phyloP scores from a whole-genome alignment of 1,140 invertebrate genomes.

The Alviniconcha marisindica region DNA sequence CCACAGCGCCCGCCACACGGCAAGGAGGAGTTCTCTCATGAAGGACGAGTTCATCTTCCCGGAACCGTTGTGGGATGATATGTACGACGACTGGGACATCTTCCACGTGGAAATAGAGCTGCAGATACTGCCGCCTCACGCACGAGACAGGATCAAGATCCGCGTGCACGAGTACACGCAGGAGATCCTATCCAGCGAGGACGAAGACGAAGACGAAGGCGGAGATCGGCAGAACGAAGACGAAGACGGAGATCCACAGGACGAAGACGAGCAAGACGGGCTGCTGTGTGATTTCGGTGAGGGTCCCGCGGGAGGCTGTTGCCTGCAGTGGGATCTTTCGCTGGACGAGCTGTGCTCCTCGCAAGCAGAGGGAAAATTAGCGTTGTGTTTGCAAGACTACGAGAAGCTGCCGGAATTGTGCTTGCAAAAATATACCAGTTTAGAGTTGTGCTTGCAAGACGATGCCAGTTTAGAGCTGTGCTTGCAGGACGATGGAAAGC shows the following conservation, averaged over 20 bases:
- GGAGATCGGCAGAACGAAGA: too few species aligned
- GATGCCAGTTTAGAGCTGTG: neutral
- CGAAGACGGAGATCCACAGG: too few species aligned
- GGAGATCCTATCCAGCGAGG: neutral
- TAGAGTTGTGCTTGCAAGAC: neutral
- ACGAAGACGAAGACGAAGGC: too few species aligned
- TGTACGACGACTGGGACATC: neutral
- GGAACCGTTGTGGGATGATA: neutral
- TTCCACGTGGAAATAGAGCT: neutral
- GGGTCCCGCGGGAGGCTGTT: neutral
- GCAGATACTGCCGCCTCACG: neutral
- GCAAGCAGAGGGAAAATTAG: neutral
- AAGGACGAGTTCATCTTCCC: neutral
- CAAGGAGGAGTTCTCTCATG: neutral
- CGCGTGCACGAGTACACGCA: constrained; percentile 1
- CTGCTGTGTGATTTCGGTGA: too few species aligned
- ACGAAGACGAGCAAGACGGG: too few species aligned
- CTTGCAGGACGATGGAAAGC: neutral
- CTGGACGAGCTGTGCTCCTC: neutral
- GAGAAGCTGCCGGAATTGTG: neutral
- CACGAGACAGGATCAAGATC: neutral
- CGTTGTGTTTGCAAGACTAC: neutral
- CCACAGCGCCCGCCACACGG: neutral
- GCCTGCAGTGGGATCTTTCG: neutral
- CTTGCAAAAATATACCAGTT: neutral